These are phyloP conservation scores for Ectropis crepuscularia DNA, from an alignment of 2,888 invertebrate genomes.

Conservation along the genomic window DNA sequence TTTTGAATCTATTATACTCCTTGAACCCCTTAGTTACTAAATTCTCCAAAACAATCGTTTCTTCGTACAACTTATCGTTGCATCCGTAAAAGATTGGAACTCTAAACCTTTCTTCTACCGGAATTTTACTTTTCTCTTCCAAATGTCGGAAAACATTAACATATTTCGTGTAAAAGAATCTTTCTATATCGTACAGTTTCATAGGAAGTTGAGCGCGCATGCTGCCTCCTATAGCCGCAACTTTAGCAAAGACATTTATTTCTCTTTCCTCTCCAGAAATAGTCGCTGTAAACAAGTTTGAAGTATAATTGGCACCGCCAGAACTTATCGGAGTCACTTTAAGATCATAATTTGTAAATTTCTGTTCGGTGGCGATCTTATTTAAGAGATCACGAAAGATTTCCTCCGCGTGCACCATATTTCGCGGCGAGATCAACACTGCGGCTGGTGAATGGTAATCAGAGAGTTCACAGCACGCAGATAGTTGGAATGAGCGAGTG, in stretches of 20 bases:
- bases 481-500: background rate
- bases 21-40: conserved; percentile 56
- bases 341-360: conserved; percentile 40
- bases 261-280: conserved; percentile 39
- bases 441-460: no score
- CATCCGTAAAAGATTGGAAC: conserved; percentile 60
- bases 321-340: conserved; percentile 44
- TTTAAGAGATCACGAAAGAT: conserved; percentile 29
- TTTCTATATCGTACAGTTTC: conserved; percentile 55
- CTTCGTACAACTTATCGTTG: conserved; percentile 21
- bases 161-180: conserved; percentile 55
- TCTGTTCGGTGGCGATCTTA: conserved; percentile 43
- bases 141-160: conserved; percentile 49
- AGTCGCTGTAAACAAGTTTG: conserved; percentile 45
- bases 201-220: conserved; percentile 48
- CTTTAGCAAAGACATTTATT: conserved; percentile 60
- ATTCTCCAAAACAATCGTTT: conserved; percentile 51
- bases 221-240: conserved; percentile 55
- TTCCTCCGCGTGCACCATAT: conserved; percentile 27
- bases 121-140: conserved; percentile 50
- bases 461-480: conserved; percentile 1
- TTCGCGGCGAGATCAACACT: conserved; percentile 6
- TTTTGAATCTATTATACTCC: conserved; percentile 55
- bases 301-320: conserved; percentile 57
- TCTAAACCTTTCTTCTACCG: conserved; percentile 49